phyloP scores from a whole-genome alignment of 2,113 vertebrate genomes.

The human (Homo sapiens) region DNA sequence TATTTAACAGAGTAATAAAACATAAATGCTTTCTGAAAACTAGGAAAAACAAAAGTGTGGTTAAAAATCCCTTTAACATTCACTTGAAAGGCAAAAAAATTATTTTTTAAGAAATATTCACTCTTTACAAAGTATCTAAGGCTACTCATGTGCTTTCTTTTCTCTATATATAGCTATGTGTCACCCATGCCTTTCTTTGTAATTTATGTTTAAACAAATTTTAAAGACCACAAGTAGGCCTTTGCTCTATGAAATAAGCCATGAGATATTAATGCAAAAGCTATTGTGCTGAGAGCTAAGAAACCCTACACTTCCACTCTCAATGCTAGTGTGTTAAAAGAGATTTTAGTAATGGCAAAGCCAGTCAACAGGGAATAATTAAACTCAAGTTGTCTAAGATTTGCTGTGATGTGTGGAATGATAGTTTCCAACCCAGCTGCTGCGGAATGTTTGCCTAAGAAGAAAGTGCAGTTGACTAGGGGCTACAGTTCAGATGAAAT shows the following conservation, averaged over 20 bases:
- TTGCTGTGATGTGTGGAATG: conserved; percentile 82
- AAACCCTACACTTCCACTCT: conserved; percentile 68
- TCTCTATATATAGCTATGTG: not conserved
- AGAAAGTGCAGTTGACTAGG: conserved; percentile 54
- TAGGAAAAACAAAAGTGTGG: conserved; percentile 43
- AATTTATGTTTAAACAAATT: conserved; percentile 68
- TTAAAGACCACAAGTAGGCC: conserved; percentile 27
- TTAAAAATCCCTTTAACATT: conserved; percentile 47
- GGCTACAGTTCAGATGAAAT: conserved; percentile 49
- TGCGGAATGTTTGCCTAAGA: conserved; percentile 81
- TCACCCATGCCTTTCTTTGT: not conserved
- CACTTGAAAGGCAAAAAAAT: conserved; percentile 5
- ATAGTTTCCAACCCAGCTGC: conserved; percentile 80
- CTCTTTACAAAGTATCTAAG: not conserved
- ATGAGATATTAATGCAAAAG: conserved; percentile 45
- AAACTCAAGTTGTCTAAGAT: conserved; percentile 73
- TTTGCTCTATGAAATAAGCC: conserved; percentile 44
- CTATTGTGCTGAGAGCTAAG: conserved; percentile 57
- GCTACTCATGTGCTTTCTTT: conserved; percentile 4
- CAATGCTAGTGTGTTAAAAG: conserved; percentile 70
- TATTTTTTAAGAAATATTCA: not conserved
- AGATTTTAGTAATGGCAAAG: conserved; percentile 69
- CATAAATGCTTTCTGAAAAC: conserved; percentile 45
- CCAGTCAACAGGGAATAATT: conserved; percentile 76
- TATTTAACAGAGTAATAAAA: conserved; percentile 55